Conservation (phyloP, 1,140 invertebrate species). For the Panagrolaimus sp. region DNA sequence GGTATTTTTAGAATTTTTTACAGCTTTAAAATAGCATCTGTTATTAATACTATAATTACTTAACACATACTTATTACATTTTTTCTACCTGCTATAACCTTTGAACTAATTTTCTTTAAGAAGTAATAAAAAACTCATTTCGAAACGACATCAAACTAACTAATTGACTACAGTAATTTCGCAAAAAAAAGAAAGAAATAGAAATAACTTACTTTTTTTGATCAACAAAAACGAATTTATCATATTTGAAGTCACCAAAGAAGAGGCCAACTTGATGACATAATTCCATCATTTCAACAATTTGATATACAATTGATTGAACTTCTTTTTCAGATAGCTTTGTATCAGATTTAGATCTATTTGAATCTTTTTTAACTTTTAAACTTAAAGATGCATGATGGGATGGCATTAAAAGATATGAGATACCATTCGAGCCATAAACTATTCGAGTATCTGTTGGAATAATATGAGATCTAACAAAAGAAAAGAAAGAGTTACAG, state of each 20-base stretch:
- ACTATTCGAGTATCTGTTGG: not conserved
- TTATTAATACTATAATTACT: too few relatives aligned
- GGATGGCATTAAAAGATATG: not conserved
- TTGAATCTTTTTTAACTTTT: too few relatives aligned
- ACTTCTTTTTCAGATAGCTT: not conserved
- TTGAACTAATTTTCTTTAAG: too few relatives aligned
- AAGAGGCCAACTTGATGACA: not conserved
- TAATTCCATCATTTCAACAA: not conserved
- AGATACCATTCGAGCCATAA: not conserved
- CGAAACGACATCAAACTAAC: too few relatives aligned
- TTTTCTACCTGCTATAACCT: too few relatives aligned
- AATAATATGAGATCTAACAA: not conserved
- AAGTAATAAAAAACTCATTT: too few relatives aligned
- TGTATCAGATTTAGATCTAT: too few relatives aligned
- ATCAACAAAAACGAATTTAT: conserved; percentile 1
- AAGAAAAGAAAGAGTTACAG: not conserved
- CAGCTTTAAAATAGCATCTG: too few relatives aligned
- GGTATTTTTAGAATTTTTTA: too few relatives aligned
- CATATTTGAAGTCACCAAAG: not conserved
- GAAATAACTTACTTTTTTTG: not conserved
- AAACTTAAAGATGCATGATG: not conserved
- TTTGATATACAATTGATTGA: not conserved
- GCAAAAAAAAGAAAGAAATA: not conserved
- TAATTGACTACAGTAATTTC: not conserved
- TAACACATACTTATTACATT: too few relatives aligned